Evolutionary conservation across 2,113 vertebrate genomes (phyloP), one percentile per base, ranked within the genome.

Genomic region (Silurus asotus): DNA sequence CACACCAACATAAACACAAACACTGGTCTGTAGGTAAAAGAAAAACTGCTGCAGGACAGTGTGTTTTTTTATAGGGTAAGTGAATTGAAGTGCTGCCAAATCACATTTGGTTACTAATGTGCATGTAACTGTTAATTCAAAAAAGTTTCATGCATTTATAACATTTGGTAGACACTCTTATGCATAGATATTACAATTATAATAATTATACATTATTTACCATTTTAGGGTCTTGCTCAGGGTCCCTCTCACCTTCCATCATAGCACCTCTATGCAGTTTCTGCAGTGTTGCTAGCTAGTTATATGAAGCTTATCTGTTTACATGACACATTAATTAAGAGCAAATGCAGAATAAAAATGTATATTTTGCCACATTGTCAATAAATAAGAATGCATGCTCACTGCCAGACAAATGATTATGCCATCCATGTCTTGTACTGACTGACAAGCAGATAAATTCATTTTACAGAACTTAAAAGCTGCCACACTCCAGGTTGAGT

Each of bases 61-160:
- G 19, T 70, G 23, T 48, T 84, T 77, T 45, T 78, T 78, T 85
- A 61, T 45, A 25, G 61, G 49, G 62, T 25, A 85, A 79, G 64
- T n/a, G 64, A 80, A 55, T 84, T 58, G 48, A 76, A 64, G 67
- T 56, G 53, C 76, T 80, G 64, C 64, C 84, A 80, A 85, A 48
- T 85, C 84, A 70, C 17, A n/a, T 85, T 80, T 70, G 55, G 11
- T 7, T 49, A 45, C 67, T 69, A 79, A 69, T 37, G 28, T 37
- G 28, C 28, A 37, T 37, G 28, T 37, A 37, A 37, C 20, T 75
- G 20, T 45, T 51, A n/a, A 19, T 51, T 75, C 20, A 51, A 51
- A 13, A 51, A 23, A 51, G 55, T 59, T 55, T 25, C 51, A 81
- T 51, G 51, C 53, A 49, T 62, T 84, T 37, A 37, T 37, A 2